These are phyloP conservation scores for Epizoanthus illoricatus DNA, from an alignment of 92 coral and sea anemone genomes.

Conservation along the genomic window DNA sequence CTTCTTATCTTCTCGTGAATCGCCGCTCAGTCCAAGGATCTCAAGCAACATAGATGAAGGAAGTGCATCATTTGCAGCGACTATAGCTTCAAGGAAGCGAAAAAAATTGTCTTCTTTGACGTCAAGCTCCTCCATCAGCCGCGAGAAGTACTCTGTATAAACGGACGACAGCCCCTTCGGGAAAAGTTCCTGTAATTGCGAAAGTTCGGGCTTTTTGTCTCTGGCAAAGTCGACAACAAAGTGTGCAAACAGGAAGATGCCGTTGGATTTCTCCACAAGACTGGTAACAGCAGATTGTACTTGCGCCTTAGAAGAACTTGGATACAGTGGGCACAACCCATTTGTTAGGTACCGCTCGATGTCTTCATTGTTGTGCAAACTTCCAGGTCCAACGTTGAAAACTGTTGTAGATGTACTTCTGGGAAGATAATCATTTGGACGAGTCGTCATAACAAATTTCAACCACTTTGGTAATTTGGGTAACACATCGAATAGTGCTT, in stretches of 20 bases:
- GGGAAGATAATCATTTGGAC: slow-evolving; percentile 15
- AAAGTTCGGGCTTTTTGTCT: not conserved
- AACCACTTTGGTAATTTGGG: slow-evolving; percentile 46
- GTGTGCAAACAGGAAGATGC: slow-evolving; percentile 37
- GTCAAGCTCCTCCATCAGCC: slow-evolving; percentile 8
- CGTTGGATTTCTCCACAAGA: slow-evolving; percentile 28
- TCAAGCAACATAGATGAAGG: slow-evolving; percentile 22
- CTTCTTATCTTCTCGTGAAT: slow-evolving; percentile 20
- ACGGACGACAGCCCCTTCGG: slow-evolving; percentile 36
- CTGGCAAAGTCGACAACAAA: slow-evolving; percentile 4
- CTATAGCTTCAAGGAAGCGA: slow-evolving; percentile 32
- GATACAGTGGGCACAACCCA: slow-evolving; percentile 1
- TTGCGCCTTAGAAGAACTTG: not conserved
- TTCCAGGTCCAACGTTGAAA: slow-evolving; percentile 5
- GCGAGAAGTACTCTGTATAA: slow-evolving; percentile 36
- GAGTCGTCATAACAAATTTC: slow-evolving; percentile 43
- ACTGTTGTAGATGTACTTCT: not conserved
- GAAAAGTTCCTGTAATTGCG: slow-evolving; percentile 4
- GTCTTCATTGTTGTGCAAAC: slow-evolving; percentile 25
- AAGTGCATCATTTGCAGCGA: slow-evolving; percentile 29
- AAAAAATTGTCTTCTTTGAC: slow-evolving; percentile 12
- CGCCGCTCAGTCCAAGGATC: slow-evolving; percentile 24
- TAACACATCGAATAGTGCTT: slow-evolving; percentile 18
- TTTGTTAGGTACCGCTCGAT: slow-evolving; percentile 1
- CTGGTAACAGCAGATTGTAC: not conserved